Conservation (phyloP, 2,888 invertebrate species). For the Papilio demoleus region DNA sequence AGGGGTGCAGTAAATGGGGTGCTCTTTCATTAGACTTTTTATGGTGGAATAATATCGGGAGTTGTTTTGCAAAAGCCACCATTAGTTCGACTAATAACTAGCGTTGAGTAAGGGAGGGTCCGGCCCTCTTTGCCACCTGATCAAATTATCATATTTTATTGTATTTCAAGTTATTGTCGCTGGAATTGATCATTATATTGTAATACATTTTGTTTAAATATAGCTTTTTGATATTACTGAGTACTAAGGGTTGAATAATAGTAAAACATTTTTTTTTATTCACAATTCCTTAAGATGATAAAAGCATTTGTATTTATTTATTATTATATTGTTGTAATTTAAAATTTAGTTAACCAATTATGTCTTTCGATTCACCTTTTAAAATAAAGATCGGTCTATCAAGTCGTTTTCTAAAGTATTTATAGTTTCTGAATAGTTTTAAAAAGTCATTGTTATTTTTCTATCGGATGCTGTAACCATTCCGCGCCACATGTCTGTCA, state of each 20-base stretch:
- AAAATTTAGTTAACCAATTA: no score
- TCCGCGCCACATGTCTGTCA: not conserved
- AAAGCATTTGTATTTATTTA: no score
- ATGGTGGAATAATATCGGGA: conserved; percentile 63
- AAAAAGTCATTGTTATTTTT: not conserved
- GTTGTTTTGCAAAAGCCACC: conserved; percentile 72
- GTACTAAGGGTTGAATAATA: conserved; percentile 47
- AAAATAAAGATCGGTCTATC: no score
- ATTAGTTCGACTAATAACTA: conserved; percentile 73
- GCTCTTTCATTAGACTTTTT: conserved; percentile 71
- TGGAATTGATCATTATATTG: conserved; percentile 69
- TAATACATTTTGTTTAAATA: conserved; percentile 74
- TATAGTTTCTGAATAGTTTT: not conserved
- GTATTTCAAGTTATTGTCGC: conserved; percentile 36
- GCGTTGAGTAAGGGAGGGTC: conserved; percentile 50
- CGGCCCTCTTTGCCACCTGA: conserved; percentile 41
- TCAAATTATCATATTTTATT: conserved; percentile 40
- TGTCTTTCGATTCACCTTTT: no score
- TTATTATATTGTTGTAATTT: no score
- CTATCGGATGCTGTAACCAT: not conserved
- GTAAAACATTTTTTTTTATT: not conserved
- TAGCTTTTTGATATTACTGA: conserved; percentile 63
- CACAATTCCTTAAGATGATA: no score
- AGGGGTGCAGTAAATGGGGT: conserved; percentile 63
- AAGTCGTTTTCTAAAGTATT: no score